Base-by-base conservation (phyloP, 2,797 vertebrate genomes). In the Epinephelus awoara region DNA sequence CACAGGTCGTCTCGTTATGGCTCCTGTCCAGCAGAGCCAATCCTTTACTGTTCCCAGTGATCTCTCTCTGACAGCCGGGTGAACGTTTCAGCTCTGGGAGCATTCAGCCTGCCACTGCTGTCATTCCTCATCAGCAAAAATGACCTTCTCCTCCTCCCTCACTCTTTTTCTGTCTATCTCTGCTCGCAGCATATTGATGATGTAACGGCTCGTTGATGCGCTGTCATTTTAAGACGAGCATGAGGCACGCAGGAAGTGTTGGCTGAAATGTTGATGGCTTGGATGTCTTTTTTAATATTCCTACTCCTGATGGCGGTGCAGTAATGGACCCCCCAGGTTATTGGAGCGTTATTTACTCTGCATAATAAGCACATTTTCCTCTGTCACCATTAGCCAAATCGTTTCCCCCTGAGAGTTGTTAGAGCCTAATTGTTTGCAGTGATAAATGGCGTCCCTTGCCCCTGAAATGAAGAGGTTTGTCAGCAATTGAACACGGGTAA, bases 351-450 rank as follows among this genome's bases (percentile, higher is more conserved):
- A 87, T 90, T 90, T 90, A 86, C 79, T 70, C 79, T 78, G 82
- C 83, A 80, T 86, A 88, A 92, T 89, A 85, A 90, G 82, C 80
- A 82, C 55, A 81, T 80, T 91, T 87, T 84, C 77, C 82, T 83
- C 75, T 46, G 77, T 88, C 88, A 75, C 72, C 77, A 89, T 91
- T 89, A 88, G 72, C 87, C 63, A 77, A 88, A 89, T 84, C 21
- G 54, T 85, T 86, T 79, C 77, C 84, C 78, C 75, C 23, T 15
- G 69, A 83, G 86, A 86, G 85, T 84, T 75, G 84, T 88, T 91
- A 71, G 49, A 55, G 52, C 81, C 74, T 88, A 90, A 92, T 92
- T 91, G 86, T 90, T 91, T 80, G 56, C 70, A 12, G 25, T 91
- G 87, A 94, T 88, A 72, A 91, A 93, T 86, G 51, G 54, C 42